These are phyloP conservation scores for Trichoplusia ni DNA, from an alignment of 1,140 invertebrate species.

Conservation along the genomic window DNA sequence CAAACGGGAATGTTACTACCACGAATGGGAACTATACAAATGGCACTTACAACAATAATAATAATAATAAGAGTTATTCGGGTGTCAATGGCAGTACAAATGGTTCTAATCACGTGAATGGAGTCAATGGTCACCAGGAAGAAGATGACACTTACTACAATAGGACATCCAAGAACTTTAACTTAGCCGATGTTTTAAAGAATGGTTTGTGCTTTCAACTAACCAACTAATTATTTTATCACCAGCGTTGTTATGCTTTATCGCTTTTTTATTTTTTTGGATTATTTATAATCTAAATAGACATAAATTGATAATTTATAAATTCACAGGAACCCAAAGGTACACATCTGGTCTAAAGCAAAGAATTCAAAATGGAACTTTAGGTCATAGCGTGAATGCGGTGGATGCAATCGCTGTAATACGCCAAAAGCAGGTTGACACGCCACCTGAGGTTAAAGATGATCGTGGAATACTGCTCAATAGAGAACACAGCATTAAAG, in stretches of 20 bases:
- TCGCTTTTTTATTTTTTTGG: slow-evolving; percentile 3
- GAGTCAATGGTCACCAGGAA: slow-evolving; percentile 49
- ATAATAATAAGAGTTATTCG: slow-evolving; percentile 33
- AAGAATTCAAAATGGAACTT: slow-evolving; percentile 80
- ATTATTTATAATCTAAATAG: neutral
- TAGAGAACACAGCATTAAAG: slow-evolving; percentile 90
- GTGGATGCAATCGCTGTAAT: slow-evolving; percentile 59
- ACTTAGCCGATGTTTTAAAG: slow-evolving; percentile 61
- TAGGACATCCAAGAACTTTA: slow-evolving; percentile 43
- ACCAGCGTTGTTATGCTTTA: slow-evolving; percentile 33
- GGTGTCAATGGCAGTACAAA: neutral
- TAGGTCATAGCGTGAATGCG: slow-evolving; percentile 67
- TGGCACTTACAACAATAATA: slow-evolving; percentile 40
- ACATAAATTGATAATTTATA: neutral
- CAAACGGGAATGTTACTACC: slow-evolving; percentile 39
- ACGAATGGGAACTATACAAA: slow-evolving; percentile 40
- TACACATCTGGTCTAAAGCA: slow-evolving; percentile 83
- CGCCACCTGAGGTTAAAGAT: slow-evolving; percentile 80
- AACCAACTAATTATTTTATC: slow-evolving; percentile 56
- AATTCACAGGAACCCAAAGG: slow-evolving; percentile 74
- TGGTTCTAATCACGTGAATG: slow-evolving; percentile 39
- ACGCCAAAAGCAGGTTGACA: slow-evolving; percentile 59
- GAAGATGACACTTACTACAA: slow-evolving; percentile 53
- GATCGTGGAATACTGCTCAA: slow-evolving; percentile 84
- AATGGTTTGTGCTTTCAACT: slow-evolving; percentile 74